Evolutionary conservation across 2,797 vertebrate genomes (phyloP), one percentile per base, ranked within the genome.

Genomic region (Notoglanidium macrostoma): DNA sequence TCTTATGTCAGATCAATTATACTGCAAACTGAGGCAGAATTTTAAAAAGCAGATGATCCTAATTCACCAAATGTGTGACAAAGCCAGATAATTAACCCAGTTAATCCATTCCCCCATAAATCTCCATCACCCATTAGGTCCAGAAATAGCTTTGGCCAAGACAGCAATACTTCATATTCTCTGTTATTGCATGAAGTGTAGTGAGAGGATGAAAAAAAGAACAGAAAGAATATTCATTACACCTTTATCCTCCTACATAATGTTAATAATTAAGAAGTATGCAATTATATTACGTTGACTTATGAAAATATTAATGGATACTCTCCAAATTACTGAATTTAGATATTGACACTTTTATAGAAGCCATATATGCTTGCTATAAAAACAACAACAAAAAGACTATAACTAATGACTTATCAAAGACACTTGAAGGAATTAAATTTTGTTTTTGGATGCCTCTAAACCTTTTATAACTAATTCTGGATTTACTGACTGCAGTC

Each of bases 61-160:
- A 65, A 87, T 83, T 65, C 23, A 72, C 29, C 59, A 76, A 54
- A 83, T 67, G 67, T 55, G 15, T 77, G 78, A 40, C 55, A 87
- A 85, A 87, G 65, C 44, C 67, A 86, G 86, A 76, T 46, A 55
- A 85, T 88, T 87, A 87, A 85, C 85, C 85, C 54, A 78, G 63
- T 86, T 68, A 72, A 93, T 92, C 82, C 80, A 78, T 61, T 90
- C 89, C 63, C 79, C 76, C 59, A 86, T 76, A 61, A 89, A 81
- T 79, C 87, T 90, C 80, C 35, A 63, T 68, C 84, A 86, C 11
- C 44, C 68, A 84, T 81, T 80, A 67, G 29, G 40, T 79, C 87
- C 87, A 80, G 55, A 87, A 87, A 88, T 83, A 89, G 76, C 79
- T 77, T 76, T 44, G 9, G 73, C 77, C 15, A 82, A 57, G 70